phyloP scores from a whole-genome alignment of 2,888 invertebrate species.

The Drosophila lutescens region DNA sequence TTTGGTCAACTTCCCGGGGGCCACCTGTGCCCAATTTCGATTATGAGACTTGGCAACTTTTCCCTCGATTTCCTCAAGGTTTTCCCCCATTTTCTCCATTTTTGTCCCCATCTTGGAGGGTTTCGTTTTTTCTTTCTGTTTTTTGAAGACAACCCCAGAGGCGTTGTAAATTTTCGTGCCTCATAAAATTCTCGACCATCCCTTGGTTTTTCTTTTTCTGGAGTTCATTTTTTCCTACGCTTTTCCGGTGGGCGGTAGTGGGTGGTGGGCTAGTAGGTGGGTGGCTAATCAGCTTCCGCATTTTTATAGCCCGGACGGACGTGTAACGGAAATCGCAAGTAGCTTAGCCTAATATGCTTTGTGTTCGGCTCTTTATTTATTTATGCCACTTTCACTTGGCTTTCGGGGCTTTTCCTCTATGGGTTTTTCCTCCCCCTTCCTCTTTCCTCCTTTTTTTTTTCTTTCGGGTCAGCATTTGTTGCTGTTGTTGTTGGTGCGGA shows the following conservation, averaged over 20 bases:
- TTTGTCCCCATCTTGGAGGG: slow-evolving; percentile 17
- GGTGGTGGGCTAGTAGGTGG: slow-evolving; percentile 5
- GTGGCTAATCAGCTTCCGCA: slow-evolving; percentile 74
- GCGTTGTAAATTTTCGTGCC: slow-evolving; percentile 77
- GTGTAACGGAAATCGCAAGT: slow-evolving; percentile 77
- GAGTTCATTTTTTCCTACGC: slow-evolving; percentile 49
- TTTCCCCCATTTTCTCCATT: slow-evolving; percentile 2
- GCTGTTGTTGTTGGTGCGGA: slow-evolving; percentile 43
- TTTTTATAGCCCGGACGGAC: slow-evolving; percentile 68
- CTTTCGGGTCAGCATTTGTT: slow-evolving; percentile 48
- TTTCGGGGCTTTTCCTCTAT: neutral
- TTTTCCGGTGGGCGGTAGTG: slow-evolving; percentile 4
- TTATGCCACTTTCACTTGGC: slow-evolving; percentile 66
- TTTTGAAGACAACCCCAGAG: slow-evolving; percentile 62
- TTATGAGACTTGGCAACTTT: slow-evolving; percentile 72
- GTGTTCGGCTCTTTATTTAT: slow-evolving; percentile 76
- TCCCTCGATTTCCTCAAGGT: neutral
- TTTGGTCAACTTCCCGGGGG: slow-evolving; percentile 61
- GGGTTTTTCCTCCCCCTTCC: neutral
- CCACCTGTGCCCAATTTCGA: slow-evolving; percentile 82
- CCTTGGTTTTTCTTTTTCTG: slow-evolving; percentile 16
- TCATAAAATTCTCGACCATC: slow-evolving; percentile 73
- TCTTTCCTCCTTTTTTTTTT: slow-evolving; percentile 1
- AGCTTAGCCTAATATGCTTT: slow-evolving; percentile 79
- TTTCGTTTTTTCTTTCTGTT: neutral